Percentiles rank a stretch among this genome's conserved stretches.
Conservation (phyloP, 2,797 vertebrate species). For the Myotis pilosus region DNA sequence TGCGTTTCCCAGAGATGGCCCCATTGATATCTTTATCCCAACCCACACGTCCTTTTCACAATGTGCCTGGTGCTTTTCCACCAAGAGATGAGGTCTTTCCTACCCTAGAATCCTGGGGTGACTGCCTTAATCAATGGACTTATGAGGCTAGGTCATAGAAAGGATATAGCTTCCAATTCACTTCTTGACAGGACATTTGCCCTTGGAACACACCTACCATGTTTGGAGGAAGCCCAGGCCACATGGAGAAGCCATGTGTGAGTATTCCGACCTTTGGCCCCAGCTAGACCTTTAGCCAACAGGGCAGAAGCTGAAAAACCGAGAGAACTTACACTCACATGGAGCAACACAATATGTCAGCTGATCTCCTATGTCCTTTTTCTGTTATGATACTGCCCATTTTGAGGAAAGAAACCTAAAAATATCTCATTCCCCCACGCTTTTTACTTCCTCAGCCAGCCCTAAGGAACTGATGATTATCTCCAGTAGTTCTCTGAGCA, state of each 20-base stretch:
- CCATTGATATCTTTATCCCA: background rate
- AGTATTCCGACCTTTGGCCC: background rate
- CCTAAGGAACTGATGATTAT: background rate
- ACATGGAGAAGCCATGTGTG: background rate
- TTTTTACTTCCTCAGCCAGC: background rate
- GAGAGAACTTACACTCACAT: background rate
- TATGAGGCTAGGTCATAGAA: background rate
- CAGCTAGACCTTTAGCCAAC: background rate
- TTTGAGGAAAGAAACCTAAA: slow-evolving; percentile 4
- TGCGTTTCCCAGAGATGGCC: background rate
- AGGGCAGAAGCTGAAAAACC: background rate
- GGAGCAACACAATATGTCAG: background rate
- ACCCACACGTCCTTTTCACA: background rate
- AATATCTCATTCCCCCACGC: background rate
- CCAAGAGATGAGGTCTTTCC: background rate
- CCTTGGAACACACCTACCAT: background rate
- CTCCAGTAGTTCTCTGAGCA: background rate
- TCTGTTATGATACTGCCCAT: background rate
- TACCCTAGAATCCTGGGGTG: background rate
- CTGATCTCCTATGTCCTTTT: background rate
- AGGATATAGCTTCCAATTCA: background rate
- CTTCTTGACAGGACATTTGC: background rate
- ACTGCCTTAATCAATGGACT: background rate
- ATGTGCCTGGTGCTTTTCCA: background rate
- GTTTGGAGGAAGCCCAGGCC: background rate